Base-by-base conservation (phyloP, 2,113 vertebrate species). In the Neogobius melanostomus region DNA sequence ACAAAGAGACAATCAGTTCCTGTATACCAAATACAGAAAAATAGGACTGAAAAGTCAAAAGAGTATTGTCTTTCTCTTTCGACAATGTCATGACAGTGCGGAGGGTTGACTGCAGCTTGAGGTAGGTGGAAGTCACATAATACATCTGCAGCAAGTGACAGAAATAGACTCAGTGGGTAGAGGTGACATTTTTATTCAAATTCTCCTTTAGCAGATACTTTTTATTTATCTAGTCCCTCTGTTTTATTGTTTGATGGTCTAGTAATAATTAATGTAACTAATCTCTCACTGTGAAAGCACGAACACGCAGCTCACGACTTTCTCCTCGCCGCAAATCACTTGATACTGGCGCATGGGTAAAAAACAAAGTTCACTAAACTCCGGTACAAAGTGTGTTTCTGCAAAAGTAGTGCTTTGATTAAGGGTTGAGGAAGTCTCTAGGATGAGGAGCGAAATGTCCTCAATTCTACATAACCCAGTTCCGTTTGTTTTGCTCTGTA, bases 191-290 rank as follows among this genome's bases (percentile, higher is more conserved):
- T 76, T 63, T 60, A 72, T 76, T 80, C 56, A 65, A 54, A 75
- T 76, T 81, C 50, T 76, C 81, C 47, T 67, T 81, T 45, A 66
- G 66, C 61, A 60, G 69, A 76, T 63, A 44, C 36, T 75, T 53
- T 51, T 28, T 80, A 83, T 80, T 77, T 63, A 85, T 64, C 67
- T 74, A 51, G 66, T 51, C 21, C 14, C 56, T 59, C 42, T 74
- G 65, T 80, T 89, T 85, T 76, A 51, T 72, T 71, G 64, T 76
- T 75, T 8, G 2, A 42, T 43, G 57, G 52, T 68, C 65, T 75
- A 80, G 70, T 86, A 77, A 89, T 91, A 90, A 91, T 88, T 86
- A 83, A 76, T 87, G 89, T 88, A 88, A 86, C 82, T 89, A 89
- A 90, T 87, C 87, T 36, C 28, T 36, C 28, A 5, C 28, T 4